Evolutionary conservation across 2,113 vertebrate species (phyloP), one percentile per base, ranked within the genome.

Genomic region (Romanogobio albipinnatus): DNA sequence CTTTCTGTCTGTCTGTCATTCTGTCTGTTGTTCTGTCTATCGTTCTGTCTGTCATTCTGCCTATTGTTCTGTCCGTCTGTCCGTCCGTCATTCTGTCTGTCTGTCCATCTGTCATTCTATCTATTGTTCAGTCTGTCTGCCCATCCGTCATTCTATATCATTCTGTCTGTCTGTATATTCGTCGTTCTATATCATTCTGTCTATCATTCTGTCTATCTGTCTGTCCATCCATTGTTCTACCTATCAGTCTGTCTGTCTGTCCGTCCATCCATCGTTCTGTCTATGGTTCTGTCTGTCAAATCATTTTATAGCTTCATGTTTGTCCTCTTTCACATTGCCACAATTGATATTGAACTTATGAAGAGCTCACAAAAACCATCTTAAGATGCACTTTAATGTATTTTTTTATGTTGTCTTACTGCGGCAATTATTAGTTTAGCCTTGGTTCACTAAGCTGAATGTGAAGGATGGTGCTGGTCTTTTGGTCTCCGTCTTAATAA

Each of bases 401-500:
- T n/a, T 70, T 39, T 39, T 70, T 11, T 14, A 71, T 29, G 15
- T 53, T n/a, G 22, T 59, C n/a, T 36, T n/a, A 33, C 4, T 14
- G 4, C 14, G 53, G 22, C 39, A 22, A 56, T 77, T 6, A 56
- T 45, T 51, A 49, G 8, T 22, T 81, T 66, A 49, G 24, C n/a
- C 58, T 58, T 15, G 6, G 47, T 59, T 51, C 36, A 76, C 39
- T 58, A 39, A 19, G 19, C 43, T 49, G 22, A n/a, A 29, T 33
- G 73, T 36, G 24, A 47, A 29, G n/a, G 47, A 33, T 45, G 29
- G 9, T 59, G 24, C 66, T 26, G 70, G 47, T 45, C 22, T 83
- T 83, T 76, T 76, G 14, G 17, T 73, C 39, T 81, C 68, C 51
- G 75, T 84, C 62, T 74, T 88, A 84, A 83, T 85, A 62, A 64